Evolutionary conservation across 2,888 invertebrate genomes (phyloP), one percentile per base, ranked within the genome.

Genomic region (Mellilla xanthometata): DNA sequence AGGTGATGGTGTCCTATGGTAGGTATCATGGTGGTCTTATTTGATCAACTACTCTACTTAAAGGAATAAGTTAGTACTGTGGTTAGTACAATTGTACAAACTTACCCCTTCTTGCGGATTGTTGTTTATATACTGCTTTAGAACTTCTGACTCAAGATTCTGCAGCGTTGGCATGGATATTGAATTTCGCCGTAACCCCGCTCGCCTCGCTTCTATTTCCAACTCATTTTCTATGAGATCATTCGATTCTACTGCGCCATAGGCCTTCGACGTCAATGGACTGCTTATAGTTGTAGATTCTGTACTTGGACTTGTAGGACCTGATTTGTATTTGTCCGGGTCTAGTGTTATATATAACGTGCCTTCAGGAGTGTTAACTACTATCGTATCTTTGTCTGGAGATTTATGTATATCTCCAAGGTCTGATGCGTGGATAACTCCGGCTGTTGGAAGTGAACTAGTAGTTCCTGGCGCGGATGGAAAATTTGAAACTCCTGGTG

Each of bases 161-260:
- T 94, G 93, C 45, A 95, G 82, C 55, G 91, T 90, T 2, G 95
- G 95, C 89, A 95, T 90, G 2, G 95, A 95, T 51, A 94, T 93
- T 2, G 95, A 94, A 58, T 94, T 94, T 56, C 94, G 91, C 35
- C 94, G 88, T 36, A 92, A 68, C 35, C 74, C 77, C 2, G 72
- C 71, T 47, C 64, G 69, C 42, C 82, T 77, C 46, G 69, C 63
- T 26, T 76, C 80, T 26, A 70, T 60, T 7, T 72, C 72, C 40
- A 49, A 62, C 49, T 88, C 86, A 15, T 68, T 72, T 13, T 64
- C 62, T 49, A 85, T 81, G 57, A 84, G 24, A 23, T 69, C 68
- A 40, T 60, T 68, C 0, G 83, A 81, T 19, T 86, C 86, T 26
- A 55, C 53, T 1, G 74, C 79, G 2, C 76, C 83, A 24, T 63